phyloP scores from a whole-genome alignment of 1,140 invertebrate species.

The Drosophila micromelanica region DNA sequence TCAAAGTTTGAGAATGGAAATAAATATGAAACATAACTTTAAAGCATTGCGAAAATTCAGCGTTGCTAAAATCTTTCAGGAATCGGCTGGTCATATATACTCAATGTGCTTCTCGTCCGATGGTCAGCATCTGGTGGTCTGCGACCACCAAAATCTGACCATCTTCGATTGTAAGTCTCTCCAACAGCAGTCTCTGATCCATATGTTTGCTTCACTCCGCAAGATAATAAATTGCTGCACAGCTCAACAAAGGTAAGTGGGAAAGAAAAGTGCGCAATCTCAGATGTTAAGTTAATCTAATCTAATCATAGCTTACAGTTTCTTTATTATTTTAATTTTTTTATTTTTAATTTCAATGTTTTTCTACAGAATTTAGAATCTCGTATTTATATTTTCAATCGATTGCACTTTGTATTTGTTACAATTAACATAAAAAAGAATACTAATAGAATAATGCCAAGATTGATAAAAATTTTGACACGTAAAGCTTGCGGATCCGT shows the following conservation, averaged over 20 bases:
- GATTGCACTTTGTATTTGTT: no score
- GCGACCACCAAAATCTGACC: slow-evolving; percentile 30
- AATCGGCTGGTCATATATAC: slow-evolving; percentile 20
- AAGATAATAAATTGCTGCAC: slow-evolving; percentile 37
- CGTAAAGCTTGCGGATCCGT: no score
- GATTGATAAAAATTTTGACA: no score
- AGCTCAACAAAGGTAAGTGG: slow-evolving; percentile 45
- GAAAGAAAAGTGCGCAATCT: no score
- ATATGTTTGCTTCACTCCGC: slow-evolving; percentile 46
- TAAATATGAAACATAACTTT: slow-evolving; percentile 1
- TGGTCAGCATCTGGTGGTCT: slow-evolving; percentile 32
- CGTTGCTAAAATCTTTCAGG: slow-evolving; percentile 41
- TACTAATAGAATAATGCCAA: no score
- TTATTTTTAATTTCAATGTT: no score
- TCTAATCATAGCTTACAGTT: no score
- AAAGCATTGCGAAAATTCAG: slow-evolving; percentile 43
- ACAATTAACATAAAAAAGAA: no score
- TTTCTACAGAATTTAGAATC: no score
- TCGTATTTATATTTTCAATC: no score
- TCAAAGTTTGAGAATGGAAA: neutral
- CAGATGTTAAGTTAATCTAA: no score
- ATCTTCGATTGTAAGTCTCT: slow-evolving; percentile 28
- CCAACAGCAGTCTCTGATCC: slow-evolving; percentile 24
- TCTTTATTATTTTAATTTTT: no score
- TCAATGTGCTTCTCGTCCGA: slow-evolving; percentile 44